Evolutionary conservation across 2,797 vertebrate genomes (phyloP).

Genomic region (Leptoclinus maculatus): DNA sequence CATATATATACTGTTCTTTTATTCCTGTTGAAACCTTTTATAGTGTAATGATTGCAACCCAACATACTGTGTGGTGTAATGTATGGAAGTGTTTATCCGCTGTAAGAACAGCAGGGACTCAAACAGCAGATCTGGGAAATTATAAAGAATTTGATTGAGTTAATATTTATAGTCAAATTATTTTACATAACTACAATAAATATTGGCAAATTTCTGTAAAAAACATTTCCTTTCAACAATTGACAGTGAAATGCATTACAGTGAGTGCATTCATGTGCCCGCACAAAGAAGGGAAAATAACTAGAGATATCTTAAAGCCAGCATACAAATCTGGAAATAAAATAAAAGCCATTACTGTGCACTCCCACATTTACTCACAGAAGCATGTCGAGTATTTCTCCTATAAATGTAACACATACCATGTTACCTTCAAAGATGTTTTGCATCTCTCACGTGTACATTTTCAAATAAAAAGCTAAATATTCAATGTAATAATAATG

Average conservation of each 20-base stretch:
- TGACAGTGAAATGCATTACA: not conserved
- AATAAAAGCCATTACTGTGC: not conserved
- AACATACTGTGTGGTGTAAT: not conserved
- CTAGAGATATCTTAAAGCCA: not conserved
- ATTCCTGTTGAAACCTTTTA: conserved; percentile 28
- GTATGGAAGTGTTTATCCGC: conserved; percentile 10
- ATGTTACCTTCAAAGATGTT: not conserved
- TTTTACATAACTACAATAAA: not conserved
- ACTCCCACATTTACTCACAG: not conserved
- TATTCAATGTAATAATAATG: not conserved
- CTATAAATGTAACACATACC: not conserved
- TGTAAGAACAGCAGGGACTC: conserved; percentile 11
- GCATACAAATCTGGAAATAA: not conserved
- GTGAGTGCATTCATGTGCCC: not conserved
- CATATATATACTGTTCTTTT: conserved; percentile 49
- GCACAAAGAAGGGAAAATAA: not conserved
- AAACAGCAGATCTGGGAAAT: not conserved
- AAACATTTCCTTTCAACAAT: not conserved
- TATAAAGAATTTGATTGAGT: not conserved
- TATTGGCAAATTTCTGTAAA: not conserved
- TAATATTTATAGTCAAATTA: not conserved
- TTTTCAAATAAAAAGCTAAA: not conserved
- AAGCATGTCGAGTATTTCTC: no score
- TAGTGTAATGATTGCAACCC: not conserved
- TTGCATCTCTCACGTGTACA: not conserved